Base-by-base conservation (phyloP, 1,140 invertebrate species). In the Drosophila baimaii region DNA sequence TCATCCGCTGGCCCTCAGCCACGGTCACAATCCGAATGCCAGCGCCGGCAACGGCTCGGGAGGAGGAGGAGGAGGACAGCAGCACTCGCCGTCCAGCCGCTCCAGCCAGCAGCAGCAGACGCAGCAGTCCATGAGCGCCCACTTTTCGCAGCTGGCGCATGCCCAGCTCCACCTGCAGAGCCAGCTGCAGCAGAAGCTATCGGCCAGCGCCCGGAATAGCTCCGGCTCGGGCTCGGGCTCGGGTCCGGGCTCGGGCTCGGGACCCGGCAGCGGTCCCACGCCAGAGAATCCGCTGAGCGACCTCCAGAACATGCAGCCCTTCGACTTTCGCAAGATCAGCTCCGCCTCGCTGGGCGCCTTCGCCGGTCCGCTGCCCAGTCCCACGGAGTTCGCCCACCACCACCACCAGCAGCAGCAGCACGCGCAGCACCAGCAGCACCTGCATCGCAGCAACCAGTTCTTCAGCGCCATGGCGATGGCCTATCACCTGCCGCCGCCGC, bases 241-340 rank as follows among this genome's bases (percentile, higher is more conserved):
- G 3, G 21, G 41, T 2, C 6, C 27, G 0, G 35, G 44, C 0
- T 10, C 27, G 0, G 69, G 13, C 21, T 43, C 31, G 25, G 59
- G 13, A 94, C 51, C 92, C 93, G 61, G 25, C 37, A 66, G 47
- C 3, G 25, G 19, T 0, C 29, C 19, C 8, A 8, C 9, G 46
- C 93, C 90, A 46, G 93, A 68, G 55, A 63, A 51, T 61, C 49
- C 98, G 2, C 93, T 98, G 33, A 98, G 96, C 91, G 94, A 97
- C 82, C 93, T 98, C 23, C 97, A 98, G 92, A 98, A 95, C 80
- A 98, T 99, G 97, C 97, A 98, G 91, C 97, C 97, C 2, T 98
- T 98, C 91, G 97, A 98, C 91, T 98, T 97, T 90, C 94, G 97
- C 19, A 97, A 97, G 88, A 93, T 96, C 43, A 94, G 94, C 55